Evolutionary conservation across 2,888 invertebrate genomes (phyloP).

Genomic region (Stegana nigrithorax): DNA sequence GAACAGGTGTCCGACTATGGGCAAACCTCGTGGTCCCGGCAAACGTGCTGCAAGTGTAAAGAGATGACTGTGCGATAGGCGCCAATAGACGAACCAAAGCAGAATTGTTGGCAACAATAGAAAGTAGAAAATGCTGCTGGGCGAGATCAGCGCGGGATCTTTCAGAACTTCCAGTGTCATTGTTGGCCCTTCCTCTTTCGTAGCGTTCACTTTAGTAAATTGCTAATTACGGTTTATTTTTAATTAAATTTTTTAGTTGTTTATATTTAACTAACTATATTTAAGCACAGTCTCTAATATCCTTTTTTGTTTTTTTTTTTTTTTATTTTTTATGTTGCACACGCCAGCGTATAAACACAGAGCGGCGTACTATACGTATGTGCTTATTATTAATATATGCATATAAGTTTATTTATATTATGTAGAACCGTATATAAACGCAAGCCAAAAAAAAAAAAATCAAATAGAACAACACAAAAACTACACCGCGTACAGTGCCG

Average conservation of each 20-base stretch:
- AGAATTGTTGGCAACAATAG: slow-evolving; percentile 78
- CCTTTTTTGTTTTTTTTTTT: no score
- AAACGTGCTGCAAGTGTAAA: slow-evolving; percentile 79
- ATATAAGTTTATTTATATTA: no score
- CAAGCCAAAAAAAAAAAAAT: not conserved
- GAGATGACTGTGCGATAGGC: slow-evolving; percentile 78
- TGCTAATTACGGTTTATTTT: no score
- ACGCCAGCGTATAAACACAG: no score
- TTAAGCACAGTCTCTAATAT: no score
- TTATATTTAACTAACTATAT: no score
- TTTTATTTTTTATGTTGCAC: no score
- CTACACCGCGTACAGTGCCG: not conserved
- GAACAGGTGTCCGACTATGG: slow-evolving; percentile 80
- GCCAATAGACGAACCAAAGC: slow-evolving; percentile 82
- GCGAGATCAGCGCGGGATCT: slow-evolving; percentile 68
- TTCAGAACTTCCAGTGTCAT: slow-evolving; percentile 63
- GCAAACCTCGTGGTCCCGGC: slow-evolving; percentile 79
- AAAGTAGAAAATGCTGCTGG: slow-evolving; percentile 78
- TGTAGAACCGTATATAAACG: not conserved
- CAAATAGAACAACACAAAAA: not conserved
- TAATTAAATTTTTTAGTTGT: no score
- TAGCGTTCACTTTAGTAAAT: no score
- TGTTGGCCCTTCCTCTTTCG: no score
- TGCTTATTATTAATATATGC: no score
- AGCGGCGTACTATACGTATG: not conserved